phyloP scores from a whole-genome alignment of 2,113 vertebrate species.

The Eonycteris spelaea region DNA sequence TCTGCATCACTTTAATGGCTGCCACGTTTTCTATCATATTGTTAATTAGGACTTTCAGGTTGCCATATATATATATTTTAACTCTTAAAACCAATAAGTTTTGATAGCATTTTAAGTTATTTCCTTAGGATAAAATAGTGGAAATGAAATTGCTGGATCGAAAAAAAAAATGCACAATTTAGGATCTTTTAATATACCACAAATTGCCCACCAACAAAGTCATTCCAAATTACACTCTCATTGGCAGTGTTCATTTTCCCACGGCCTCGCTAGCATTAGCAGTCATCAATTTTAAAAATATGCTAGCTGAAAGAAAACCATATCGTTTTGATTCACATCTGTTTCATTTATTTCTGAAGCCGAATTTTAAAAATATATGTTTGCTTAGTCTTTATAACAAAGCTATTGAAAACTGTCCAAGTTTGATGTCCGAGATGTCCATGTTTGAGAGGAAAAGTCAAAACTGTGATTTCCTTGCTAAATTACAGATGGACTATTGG shows the following conservation, averaged over 20 bases:
- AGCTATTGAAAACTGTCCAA: neutral
- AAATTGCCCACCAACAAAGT: neutral
- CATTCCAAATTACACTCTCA: neutral
- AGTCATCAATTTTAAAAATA: neutral
- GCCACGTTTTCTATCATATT: neutral
- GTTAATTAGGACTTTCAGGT: neutral
- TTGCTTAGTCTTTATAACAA: neutral
- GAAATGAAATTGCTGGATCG: neutral
- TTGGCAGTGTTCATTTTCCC: neutral
- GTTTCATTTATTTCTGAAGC: neutral
- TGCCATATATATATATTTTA: neutral
- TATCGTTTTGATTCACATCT: neutral
- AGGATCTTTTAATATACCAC: neutral
- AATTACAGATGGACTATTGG: neutral
- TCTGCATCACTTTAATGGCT: neutral
- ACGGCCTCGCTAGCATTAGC: neutral
- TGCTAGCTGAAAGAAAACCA: neutral
- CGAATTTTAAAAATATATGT: neutral
- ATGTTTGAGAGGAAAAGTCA: neutral
- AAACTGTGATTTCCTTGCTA: neutral
- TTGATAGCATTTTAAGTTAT: slow-evolving; percentile 15
- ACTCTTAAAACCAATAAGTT: neutral
- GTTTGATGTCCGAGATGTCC: neutral
- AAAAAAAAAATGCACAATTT: neutral
- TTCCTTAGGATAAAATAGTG: neutral